Percentiles rank a stretch among this genome's conserved stretches.
Evolutionary conservation across 1,140 invertebrate genomes (phyloP).

Genomic region (Hypsibius dujardini): DNA sequence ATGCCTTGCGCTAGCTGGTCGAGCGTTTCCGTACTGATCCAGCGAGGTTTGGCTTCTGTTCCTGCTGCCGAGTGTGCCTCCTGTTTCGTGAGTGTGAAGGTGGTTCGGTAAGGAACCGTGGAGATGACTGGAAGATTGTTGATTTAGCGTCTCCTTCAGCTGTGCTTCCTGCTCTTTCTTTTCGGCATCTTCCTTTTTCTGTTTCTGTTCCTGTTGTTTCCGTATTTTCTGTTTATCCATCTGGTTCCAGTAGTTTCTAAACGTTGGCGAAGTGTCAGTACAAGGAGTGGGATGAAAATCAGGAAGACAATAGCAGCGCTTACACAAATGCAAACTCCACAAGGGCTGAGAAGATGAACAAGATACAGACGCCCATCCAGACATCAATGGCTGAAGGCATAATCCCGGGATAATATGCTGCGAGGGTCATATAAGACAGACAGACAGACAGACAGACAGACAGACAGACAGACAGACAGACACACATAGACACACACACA

Average conservation of each 20-base stretch:
- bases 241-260: constrained; percentile 8
- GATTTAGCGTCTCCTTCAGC: background rate
- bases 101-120: background rate
- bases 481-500: too few relatives aligned
- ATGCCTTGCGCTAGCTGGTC: background rate
- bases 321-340: constrained; percentile 78
- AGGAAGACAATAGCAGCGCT: background rate
- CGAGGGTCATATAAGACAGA: too few relatives aligned
- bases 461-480: too few relatives aligned
- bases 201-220: background rate
- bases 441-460: too few relatives aligned
- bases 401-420: background rate
- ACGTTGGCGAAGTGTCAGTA: background rate
- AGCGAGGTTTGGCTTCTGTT: constrained; percentile 5
- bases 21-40: constrained; percentile 4
- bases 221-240: background rate
- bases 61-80: background rate
- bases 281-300: too few relatives aligned
- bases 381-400: constrained; percentile 60
- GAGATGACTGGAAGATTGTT: background rate
- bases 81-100: background rate
- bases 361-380: constrained; percentile 89
- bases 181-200: background rate
- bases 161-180: background rate
- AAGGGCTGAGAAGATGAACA: constrained; percentile 87